These are phyloP conservation scores for Australoheros facetus DNA, from an alignment of 2,797 vertebrate genomes.

Conservation along the genomic window DNA sequence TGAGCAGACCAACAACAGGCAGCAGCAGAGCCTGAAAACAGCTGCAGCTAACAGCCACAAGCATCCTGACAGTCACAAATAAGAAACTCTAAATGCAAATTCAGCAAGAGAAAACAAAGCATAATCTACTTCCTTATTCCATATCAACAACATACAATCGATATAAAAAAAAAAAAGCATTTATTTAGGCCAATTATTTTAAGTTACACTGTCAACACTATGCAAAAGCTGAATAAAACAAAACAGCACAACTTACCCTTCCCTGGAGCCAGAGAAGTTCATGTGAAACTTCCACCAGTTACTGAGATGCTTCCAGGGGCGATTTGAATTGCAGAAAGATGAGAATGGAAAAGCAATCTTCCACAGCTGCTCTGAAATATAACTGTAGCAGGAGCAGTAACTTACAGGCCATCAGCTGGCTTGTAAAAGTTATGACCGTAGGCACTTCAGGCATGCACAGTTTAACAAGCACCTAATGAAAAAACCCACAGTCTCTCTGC, in stretches of 20 bases:
- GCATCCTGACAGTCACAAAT: neutral
- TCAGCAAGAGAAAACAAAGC: neutral
- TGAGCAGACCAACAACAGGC: neutral
- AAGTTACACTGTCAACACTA: neutral
- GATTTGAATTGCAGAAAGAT: constrained; percentile 56
- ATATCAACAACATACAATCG: neutral
- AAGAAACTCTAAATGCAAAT: neutral
- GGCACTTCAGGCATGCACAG: constrained; percentile 38
- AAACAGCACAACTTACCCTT: constrained; percentile 1
- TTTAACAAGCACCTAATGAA: constrained; percentile 57
- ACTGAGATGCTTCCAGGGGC: constrained; percentile 36
- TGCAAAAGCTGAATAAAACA: neutral
- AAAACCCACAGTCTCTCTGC: constrained; percentile 29
- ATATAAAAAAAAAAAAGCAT: neutral
- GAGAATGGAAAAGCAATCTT: constrained; percentile 65
- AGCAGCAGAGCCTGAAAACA: constrained; percentile 3
- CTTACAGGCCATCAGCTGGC: constrained; percentile 52
- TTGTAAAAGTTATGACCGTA: constrained; percentile 56
- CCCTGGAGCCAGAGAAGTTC: constrained; percentile 32
- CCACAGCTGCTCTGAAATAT: constrained; percentile 57
- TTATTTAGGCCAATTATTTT: neutral
- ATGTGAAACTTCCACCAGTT: constrained; percentile 36
- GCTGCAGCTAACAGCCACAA: constrained; percentile 13
- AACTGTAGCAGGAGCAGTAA: constrained; percentile 55
- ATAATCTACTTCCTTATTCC: neutral